Evolutionary conservation across 30 jellyfish, hydroid and myxozoan species (phyloP).

Genomic region (Aurelia sp.): DNA sequence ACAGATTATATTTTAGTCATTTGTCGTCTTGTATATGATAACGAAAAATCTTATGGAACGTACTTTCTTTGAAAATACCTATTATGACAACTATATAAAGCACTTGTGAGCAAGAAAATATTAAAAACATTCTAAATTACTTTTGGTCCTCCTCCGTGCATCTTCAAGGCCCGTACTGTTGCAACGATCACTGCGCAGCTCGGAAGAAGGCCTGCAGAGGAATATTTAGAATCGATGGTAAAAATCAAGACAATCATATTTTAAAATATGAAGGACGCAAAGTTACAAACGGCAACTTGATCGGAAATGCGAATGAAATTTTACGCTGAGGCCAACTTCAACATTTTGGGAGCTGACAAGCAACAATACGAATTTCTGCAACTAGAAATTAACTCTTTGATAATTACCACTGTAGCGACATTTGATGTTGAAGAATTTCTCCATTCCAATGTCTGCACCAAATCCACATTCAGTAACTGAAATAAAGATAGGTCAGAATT

Average conservation of each 20-base stretch:
- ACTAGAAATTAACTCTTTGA: neutral
- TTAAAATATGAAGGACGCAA: too few relatives aligned
- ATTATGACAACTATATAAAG: too few relatives aligned
- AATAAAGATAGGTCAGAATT: neutral
- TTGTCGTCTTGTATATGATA: too few relatives aligned
- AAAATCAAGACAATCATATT: neutral
- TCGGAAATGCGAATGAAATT: too few relatives aligned
- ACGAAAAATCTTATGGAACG: too few relatives aligned
- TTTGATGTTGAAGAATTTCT: conserved; percentile 93
- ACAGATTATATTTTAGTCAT: too few relatives aligned
- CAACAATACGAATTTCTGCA: too few relatives aligned
- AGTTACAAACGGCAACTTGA: too few relatives aligned
- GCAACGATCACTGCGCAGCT: conserved; percentile 91
- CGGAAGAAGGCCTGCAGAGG: conserved; percentile 74
- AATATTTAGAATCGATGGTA: neutral
- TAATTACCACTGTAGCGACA: conserved; percentile 93
- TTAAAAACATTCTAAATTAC: neutral
- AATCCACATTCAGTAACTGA: conserved; percentile 97
- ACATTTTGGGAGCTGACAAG: too few relatives aligned
- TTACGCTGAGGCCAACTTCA: too few relatives aligned
- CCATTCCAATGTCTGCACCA: conserved; percentile 99
- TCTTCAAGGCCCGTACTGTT: conserved; percentile 89
- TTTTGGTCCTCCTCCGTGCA: conserved; percentile 98
- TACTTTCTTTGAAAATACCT: too few relatives aligned
- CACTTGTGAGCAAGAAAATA: too few relatives aligned